These are phyloP conservation scores for Polydrusus pterygomalis DNA, from an alignment of 2,888 invertebrate species.

Conservation along the genomic window DNA sequence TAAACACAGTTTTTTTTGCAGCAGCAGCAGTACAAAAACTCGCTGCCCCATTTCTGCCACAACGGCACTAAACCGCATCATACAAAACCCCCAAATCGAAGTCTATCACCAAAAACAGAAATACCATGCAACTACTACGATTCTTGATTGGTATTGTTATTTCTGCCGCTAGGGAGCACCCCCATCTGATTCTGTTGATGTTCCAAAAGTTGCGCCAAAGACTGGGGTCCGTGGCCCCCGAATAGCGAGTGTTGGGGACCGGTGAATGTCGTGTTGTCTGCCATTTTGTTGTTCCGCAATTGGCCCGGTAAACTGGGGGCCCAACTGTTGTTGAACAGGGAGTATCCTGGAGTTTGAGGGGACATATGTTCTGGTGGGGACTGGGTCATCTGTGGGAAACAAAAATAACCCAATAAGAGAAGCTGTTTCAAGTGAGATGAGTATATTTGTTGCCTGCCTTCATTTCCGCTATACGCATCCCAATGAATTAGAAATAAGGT, in stretches of 20 bases:
- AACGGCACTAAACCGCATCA: neutral
- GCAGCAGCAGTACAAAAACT: neutral
- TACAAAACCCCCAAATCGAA: neutral
- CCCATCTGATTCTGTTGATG: slow-evolving; percentile 78
- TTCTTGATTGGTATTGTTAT: neutral
- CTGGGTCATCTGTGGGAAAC: slow-evolving; percentile 16
- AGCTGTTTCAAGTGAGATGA: no score
- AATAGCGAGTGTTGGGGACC: slow-evolving; percentile 77
- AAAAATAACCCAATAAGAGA: neutral
- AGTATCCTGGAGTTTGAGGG: slow-evolving; percentile 64
- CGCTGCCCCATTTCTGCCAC: neutral
- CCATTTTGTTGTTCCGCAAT: slow-evolving; percentile 59
- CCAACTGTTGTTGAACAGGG: slow-evolving; percentile 71
- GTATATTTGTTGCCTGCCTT: no score
- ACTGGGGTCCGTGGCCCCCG: slow-evolving; percentile 85
- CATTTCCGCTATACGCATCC: no score
- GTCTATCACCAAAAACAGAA: neutral
- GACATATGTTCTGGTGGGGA: slow-evolving; percentile 3
- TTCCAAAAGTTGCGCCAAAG: slow-evolving; percentile 85
- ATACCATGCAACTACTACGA: slow-evolving; percentile 4
- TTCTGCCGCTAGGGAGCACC: neutral
- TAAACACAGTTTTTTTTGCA: neutral
- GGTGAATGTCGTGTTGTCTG: slow-evolving; percentile 41
- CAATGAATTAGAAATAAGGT: no score
- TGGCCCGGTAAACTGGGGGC: slow-evolving; percentile 68